Conservation (phyloP, 1,140 invertebrate genomes). For the Atta cephalotes region DNA sequence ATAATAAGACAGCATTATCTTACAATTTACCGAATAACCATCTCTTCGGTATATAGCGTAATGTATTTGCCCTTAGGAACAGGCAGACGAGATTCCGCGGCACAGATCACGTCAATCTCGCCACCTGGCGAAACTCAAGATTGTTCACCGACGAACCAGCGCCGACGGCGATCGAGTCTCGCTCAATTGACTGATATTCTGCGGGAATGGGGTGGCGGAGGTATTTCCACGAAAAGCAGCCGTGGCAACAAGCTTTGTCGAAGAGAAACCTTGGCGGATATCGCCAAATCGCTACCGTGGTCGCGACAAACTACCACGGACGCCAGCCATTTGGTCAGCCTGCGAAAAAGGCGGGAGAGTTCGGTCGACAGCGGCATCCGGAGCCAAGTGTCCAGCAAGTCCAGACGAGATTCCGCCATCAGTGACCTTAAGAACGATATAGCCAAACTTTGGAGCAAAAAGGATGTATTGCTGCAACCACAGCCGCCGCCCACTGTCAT, state of each 20-base stretch:
- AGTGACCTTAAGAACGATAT: constrained; percentile 91
- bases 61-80: constrained; percentile 79
- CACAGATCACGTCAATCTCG: constrained; percentile 94
- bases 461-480: constrained; percentile 77
- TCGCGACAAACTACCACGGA: constrained; percentile 87
- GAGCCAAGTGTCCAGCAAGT: constrained; percentile 89
- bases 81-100: constrained; percentile 94
- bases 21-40: neutral
- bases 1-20: constrained; percentile 4
- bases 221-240: constrained; percentile 88
- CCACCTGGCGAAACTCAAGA: constrained; percentile 91
- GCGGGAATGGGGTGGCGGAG: constrained; percentile 92
- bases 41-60: neutral
- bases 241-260: constrained; percentile 91
- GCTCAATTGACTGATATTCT: constrained; percentile 94
- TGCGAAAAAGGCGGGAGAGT: constrained; percentile 91
- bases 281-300: constrained; percentile 91
- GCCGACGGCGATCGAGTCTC: constrained; percentile 92
- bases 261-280: constrained; percentile 94
- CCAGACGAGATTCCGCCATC: constrained; percentile 90
- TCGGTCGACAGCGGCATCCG: constrained; percentile 94
- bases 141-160: constrained; percentile 89
- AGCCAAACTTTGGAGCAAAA: constrained; percentile 89
- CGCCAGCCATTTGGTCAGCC: constrained; percentile 81
- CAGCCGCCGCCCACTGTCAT: constrained; percentile 85